Base-by-base conservation (phyloP, 1,140 invertebrate genomes). In the Hermetia illucens region DNA sequence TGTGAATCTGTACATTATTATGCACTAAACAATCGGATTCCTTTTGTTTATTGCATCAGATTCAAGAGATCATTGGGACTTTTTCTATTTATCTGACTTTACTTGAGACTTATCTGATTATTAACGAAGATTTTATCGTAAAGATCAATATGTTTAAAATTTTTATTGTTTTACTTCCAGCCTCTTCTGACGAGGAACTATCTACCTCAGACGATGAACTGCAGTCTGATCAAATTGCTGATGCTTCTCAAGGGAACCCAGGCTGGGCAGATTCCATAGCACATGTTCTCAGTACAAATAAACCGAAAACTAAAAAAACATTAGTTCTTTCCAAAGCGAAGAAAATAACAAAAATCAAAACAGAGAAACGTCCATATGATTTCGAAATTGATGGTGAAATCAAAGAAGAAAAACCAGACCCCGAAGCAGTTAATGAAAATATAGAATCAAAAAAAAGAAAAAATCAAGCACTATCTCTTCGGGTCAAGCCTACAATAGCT, bases 241-340 rank as follows among this genome's bases (percentile, higher is more conserved):
- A 27, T 27, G 24, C 24, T 9, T 25, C n/a, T 25, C n/a, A 9
- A 27, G 37, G 46, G 10, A 75, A 74, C 52, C 55, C 58, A 44
- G 70, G 66, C n/a, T 75, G 68, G 78, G 78, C 76, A 31, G 72
- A 81, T 61, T 77, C 72, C 4, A 70, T 82, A 57, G 65, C 71
- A 29, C 81, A 82, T 63, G 81, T 88, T 51, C 62, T 88, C 20
- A 70, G 71, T 33, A 72, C 75, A 17, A 76, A 70, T 29, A 80
- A 82, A 54, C 78, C 80, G 2, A 79, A 81, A 62, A 69, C 70
- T 27, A 82, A 82, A 48, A 79, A 78, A 52, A 71, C 71, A 1
- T 52, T 82, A 39, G 77, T 86, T 3, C 54, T 89, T 36, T 79
- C 78, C 4, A 74, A 74, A 58, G 79, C 79, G 4, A 84, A 80